Conservation (phyloP, 1,140 invertebrate genomes). For the Linepithema humile region DNA sequence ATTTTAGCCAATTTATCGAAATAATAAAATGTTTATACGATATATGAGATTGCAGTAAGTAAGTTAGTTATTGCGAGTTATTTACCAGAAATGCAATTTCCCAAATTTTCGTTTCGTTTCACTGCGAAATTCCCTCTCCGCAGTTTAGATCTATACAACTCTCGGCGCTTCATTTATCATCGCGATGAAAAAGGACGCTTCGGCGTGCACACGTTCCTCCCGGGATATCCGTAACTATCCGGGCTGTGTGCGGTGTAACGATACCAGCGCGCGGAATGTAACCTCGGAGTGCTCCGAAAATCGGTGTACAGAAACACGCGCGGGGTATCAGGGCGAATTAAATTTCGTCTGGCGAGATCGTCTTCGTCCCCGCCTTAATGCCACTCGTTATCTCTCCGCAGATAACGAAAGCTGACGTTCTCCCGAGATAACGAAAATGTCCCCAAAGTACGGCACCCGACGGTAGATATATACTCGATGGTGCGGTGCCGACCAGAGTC, state of each 20-base stretch:
- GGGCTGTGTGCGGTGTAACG: constrained; percentile 1
- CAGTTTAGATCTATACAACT: not conserved
- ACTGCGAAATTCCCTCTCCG: not conserved
- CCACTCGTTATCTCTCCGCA: constrained; percentile 52
- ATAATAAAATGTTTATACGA: not conserved
- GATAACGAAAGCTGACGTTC: constrained; percentile 77
- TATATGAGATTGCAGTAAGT: not conserved
- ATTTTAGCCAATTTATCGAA: not conserved
- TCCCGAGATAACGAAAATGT: constrained; percentile 74
- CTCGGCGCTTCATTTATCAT: constrained; percentile 30
- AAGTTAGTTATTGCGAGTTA: not conserved
- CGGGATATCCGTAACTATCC: constrained; percentile 7
- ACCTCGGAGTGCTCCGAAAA: constrained; percentile 32
- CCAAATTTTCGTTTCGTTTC: not conserved
- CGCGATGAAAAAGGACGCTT: constrained; percentile 24
- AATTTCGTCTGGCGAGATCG: constrained; percentile 69
- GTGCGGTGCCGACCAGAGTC: constrained; percentile 21
- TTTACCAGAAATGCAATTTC: not conserved
- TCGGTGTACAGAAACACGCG: constrained; percentile 21
- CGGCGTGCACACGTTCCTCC: not conserved
- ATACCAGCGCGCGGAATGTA: not conserved
- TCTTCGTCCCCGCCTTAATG: constrained; percentile 50
- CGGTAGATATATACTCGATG: constrained; percentile 39
- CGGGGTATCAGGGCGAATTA: constrained; percentile 72
- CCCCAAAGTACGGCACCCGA: not conserved